These are phyloP conservation scores for Goniozus legneri DNA, from an alignment of 1,140 invertebrate genomes.

Conservation along the genomic window DNA sequence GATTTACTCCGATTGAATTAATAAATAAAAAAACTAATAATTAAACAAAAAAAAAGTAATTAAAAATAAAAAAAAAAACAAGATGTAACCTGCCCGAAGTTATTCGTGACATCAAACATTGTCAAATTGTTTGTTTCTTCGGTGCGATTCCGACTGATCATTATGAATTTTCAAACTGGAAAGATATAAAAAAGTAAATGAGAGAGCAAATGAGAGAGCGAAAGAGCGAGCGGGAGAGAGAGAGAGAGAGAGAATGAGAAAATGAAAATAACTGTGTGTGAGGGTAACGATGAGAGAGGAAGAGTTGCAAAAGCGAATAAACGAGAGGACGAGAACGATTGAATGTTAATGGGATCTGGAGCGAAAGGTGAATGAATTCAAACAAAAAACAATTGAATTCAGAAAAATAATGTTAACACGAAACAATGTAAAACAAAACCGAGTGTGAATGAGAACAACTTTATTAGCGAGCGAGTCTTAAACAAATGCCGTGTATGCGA, in stretches of 20 bases:
- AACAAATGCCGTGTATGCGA: too few species aligned
- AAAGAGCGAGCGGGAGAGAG: constrained; percentile 1
- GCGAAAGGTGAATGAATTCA: background rate
- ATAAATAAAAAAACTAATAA: constrained; percentile 30
- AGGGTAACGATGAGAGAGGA: constrained; percentile 9
- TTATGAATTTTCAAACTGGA: constrained; percentile 3
- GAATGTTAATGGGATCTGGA: background rate
- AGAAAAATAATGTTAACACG: background rate
- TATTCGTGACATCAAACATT: constrained; percentile 15
- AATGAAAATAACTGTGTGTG: constrained; percentile 7
- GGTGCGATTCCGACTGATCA: constrained; percentile 11
- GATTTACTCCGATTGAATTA: constrained; percentile 28
- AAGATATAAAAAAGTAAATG: constrained; percentile 15
- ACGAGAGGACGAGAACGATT: too few species aligned
- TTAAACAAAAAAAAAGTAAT: constrained; percentile 11
- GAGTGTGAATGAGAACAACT: background rate
- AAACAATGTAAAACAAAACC: background rate
- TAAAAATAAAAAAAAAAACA: constrained; percentile 7
- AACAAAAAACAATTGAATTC: background rate
- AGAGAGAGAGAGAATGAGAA: constrained; percentile 5
- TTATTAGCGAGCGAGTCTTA: background rate
- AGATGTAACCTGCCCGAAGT: constrained; percentile 9
- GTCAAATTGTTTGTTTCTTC: constrained; percentile 15
- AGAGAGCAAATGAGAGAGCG: constrained; percentile 10
- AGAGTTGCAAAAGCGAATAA: constrained; percentile 14